Evolutionary conservation across 2,113 vertebrate genomes (phyloP), one percentile per base, ranked within the genome.

Genomic region (Clarias macrocephalus): DNA sequence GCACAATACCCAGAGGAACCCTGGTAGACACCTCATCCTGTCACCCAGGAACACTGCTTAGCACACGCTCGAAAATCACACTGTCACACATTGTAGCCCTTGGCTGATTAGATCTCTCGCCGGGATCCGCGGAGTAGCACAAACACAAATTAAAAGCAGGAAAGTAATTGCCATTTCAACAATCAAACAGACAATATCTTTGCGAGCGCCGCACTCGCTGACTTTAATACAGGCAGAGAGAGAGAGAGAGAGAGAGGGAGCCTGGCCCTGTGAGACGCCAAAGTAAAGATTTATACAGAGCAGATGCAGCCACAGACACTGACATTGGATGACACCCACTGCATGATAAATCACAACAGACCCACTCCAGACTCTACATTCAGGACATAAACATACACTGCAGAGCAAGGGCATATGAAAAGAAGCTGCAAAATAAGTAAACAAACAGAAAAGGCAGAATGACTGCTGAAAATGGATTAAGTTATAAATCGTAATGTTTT

Each of bases 291-390:
- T 95, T 94, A 94, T 93, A 93, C 93, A 93, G 91, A 93, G 92
- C 93, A 91, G 92, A 92, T 89, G 92, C 93, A 93, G 93, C 92
- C 90, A 90, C 91, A 93, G 93, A 94, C 93, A 94, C 94, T 93
- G 94, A 94, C 93, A 92, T 91, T 93, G 92, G 94, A 89, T 89
- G 85, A 93, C 93, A 93, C 89, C 87, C 92, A 80, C 92, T 87
- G 91, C 92, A 92, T 94, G 92, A 94, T 95, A 94, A 95, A 95
- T 95, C 94, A 94, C 83, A 57, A 89, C 91, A 93, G 91, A 94
- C 92, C 93, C 91, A 91, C 91, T 93, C 90, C 91, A 92, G 92
- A 93, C 92, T 92, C 91, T 65, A 91, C 90, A 92, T 89, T 84
- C 90, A 92, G 87, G 87, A 93, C 91, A 83, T 92, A 91, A 90